Percentiles rank a stretch among this genome's conserved stretches.
phyloP scores from a whole-genome alignment of 2,797 vertebrate species.

The Harpagifer antarcticus region DNA sequence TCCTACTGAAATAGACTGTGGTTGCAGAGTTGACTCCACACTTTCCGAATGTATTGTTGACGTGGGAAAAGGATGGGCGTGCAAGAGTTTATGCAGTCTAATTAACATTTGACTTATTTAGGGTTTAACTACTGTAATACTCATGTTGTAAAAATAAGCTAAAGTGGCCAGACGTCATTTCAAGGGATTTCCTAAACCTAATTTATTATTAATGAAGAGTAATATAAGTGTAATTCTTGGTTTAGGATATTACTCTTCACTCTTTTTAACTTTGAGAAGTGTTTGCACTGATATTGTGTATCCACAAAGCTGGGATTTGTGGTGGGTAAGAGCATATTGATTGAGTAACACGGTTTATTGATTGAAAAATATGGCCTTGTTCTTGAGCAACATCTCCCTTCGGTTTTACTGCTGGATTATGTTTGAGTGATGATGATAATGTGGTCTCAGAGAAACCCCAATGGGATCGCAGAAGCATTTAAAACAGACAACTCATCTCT shows the following conservation, averaged over 20 bases:
- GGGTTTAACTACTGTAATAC: background rate
- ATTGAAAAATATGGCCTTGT: conserved; percentile 34
- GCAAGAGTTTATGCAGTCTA: conserved; percentile 17
- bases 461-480: conserved; percentile 36
- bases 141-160: background rate
- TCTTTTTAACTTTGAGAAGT: conserved; percentile 17
- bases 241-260: background rate
- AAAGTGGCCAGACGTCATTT: background rate
- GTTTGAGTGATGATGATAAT: conserved; percentile 48
- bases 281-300: conserved; percentile 5
- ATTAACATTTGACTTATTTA: conserved; percentile 1
- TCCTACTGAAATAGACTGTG: conserved; percentile 43
- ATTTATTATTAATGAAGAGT: conserved; percentile 21
- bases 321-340: conserved; percentile 28
- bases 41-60: conserved; percentile 35
- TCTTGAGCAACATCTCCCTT: conserved; percentile 32
- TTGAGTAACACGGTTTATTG: conserved; percentile 25
- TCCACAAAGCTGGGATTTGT: conserved; percentile 10
- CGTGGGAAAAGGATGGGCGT: conserved; percentile 25
- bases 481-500: conserved; percentile 22
- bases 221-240: background rate
- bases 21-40: conserved; percentile 26
- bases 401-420: conserved; percentile 23
- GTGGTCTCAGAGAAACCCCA: conserved; percentile 37
- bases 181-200: background rate